Conservation (phyloP, 2,797 vertebrate genomes). For the Thamnophis elegans region DNA sequence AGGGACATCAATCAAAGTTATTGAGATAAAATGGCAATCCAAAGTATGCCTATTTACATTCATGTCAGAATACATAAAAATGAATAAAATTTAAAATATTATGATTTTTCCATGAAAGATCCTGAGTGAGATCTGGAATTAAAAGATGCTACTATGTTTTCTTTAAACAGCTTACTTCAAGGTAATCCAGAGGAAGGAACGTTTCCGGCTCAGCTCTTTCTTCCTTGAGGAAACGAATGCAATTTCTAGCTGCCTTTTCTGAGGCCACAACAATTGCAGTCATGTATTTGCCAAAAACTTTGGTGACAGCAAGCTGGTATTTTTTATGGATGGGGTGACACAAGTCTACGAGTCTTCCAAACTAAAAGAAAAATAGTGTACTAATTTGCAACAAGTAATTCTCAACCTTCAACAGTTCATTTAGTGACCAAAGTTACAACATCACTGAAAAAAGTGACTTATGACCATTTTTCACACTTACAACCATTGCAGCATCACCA, state of each 20-base stretch:
- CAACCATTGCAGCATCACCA: background rate
- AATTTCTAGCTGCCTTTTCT: constrained; percentile 86
- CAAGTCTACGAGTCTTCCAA: constrained; percentile 86
- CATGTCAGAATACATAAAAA: background rate
- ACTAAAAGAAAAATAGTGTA: constrained; percentile 69
- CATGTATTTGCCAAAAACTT: constrained; percentile 87
- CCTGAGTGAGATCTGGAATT: background rate
- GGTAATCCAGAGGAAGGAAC: constrained; percentile 90
- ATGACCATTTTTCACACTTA: background rate
- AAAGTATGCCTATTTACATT: background rate
- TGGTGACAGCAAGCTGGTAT: constrained; percentile 92
- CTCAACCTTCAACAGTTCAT: background rate
- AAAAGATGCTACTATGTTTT: background rate
- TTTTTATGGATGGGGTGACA: constrained; percentile 95
- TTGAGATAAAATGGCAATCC: background rate
- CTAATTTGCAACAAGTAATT: background rate
- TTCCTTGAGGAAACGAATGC: constrained; percentile 86
- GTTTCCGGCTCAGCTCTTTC: constrained; percentile 89
- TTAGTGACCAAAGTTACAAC: background rate
- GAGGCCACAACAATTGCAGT: constrained; percentile 85
- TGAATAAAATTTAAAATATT: background rate
- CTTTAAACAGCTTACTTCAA: constrained; percentile 78
- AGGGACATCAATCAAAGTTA: background rate
- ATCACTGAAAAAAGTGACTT: background rate
- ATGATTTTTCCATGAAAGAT: background rate